Conservation (phyloP, 2,113 vertebrate species). For the Tachysurus vachellii region DNA sequence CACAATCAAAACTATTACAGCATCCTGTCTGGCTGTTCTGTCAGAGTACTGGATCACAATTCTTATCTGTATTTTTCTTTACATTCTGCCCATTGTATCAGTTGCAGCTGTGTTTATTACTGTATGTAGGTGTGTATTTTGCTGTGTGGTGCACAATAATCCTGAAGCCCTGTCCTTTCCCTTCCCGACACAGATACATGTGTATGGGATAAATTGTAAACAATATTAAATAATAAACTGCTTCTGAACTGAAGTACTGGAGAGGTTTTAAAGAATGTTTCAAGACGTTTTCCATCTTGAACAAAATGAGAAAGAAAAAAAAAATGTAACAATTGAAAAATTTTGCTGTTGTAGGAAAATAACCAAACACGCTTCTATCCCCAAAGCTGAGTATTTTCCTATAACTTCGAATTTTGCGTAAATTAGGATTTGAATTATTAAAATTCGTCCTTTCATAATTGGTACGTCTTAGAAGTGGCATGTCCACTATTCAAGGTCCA, state of each 20-base stretch:
- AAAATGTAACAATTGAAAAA: not conserved
- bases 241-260: not conserved
- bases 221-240: not conserved
- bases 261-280: not conserved
- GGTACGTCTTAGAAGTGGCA: not conserved
- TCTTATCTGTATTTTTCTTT: not conserved
- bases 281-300: too few relatives aligned
- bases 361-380: too few relatives aligned
- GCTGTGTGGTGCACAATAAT: not conserved
- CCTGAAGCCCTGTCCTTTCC: too few relatives aligned
- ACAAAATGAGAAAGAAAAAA: not conserved
- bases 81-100: too few relatives aligned
- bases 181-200: not conserved
- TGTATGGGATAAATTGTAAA: too few relatives aligned
- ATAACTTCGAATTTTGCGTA: not conserved
- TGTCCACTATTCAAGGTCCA: not conserved
- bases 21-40: not conserved
- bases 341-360: not conserved
- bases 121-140: too few relatives aligned
- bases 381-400: not conserved
- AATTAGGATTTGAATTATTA: not conserved
- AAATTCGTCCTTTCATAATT: not conserved
- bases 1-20: not conserved
- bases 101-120: too few relatives aligned
- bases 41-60: not conserved